A percentile compares a stretch with the other conserved stretches of the same genome.
These are phyloP conservation scores for Crocodylus rhombifer DNA, from an alignment of 2,797 vertebrate genomes.

Conservation along the genomic window DNA sequence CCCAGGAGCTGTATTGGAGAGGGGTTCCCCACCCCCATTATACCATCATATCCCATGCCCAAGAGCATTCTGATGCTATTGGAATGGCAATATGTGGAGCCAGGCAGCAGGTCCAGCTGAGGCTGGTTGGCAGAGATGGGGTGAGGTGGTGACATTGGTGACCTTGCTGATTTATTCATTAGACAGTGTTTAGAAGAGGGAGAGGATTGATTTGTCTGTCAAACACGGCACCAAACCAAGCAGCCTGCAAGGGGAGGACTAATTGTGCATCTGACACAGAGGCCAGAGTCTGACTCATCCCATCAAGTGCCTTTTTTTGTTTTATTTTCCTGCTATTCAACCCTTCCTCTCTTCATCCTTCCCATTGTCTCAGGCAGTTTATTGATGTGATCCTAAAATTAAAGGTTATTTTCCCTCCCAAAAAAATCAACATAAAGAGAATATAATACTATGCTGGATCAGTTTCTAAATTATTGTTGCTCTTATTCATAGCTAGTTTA, in stretches of 20 bases:
- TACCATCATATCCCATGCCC: rapidly evolving
- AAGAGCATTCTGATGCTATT: not conserved
- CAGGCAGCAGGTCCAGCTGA: constrained; percentile 44
- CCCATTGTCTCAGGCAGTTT: constrained; percentile 50
- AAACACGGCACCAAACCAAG: constrained; percentile 61
- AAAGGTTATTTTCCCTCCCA: constrained; percentile 51
- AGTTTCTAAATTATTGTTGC: not conserved
- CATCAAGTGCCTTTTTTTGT: constrained; percentile 72
- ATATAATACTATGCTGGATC: not conserved
- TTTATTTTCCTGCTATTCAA: constrained; percentile 63
- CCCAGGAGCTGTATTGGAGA: not conserved
- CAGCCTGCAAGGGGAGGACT: constrained; percentile 54
- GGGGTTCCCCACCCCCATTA: not conserved
- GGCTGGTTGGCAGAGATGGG: constrained; percentile 46
- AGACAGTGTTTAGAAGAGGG: constrained; percentile 62
- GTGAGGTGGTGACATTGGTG: constrained; percentile 39
- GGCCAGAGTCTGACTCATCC: constrained; percentile 41
- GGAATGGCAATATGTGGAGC: constrained; percentile 42
- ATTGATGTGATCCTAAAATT: constrained; percentile 59
- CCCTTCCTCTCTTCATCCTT: constrained; percentile 53
- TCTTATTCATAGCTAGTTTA: not conserved
- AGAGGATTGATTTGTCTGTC: constrained; percentile 79
- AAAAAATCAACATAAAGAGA: not conserved
- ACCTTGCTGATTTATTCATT: constrained; percentile 80
- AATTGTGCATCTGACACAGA: constrained; percentile 62